Base-by-base conservation (phyloP, 2,797 vertebrate genomes). In the Malurus splendens region DNA sequence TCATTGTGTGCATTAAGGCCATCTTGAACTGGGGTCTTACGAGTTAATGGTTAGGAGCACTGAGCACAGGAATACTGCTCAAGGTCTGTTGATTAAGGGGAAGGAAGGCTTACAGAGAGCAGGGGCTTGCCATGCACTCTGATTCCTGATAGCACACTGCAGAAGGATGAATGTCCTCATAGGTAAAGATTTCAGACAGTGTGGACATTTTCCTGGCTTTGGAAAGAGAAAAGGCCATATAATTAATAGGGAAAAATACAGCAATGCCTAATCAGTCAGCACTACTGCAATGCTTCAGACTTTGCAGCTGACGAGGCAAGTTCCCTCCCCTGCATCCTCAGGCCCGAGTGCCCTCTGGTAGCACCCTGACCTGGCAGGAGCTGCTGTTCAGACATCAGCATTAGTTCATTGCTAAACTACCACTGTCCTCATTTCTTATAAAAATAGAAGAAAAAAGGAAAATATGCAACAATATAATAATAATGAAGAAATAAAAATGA, bases 181-280 rank as follows among this genome's bases (percentile, higher is more conserved):
- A 59, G 30, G 16, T 62, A 60, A 90, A 85, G 77, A 17, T 45
- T 60, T 82, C 42, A 88, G 81, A 72, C 67, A 87, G 81, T 0
- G 0, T 36, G 81, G 87, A 71, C 38, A 6, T 86, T 91, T 93
- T 80, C 64, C 82, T 89, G 87, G 87, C 82, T 78, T 64, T 73
- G 56, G 60, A 71, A 82, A 90, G 71, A 64, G 61, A 68, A 79
- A 82, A 91, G 54, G 56, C 74, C 42, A 24, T 19, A 32, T 56
- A 91, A 86, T 87, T 93, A 90, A 78, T 12, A 86, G 78, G 65
- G 70, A n/a, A 66, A 90, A 92, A 86, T 66, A 66, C 0, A 70
- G 81, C 81, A 64, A 42, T 28, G 47, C 41, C 60, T 78, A 20
- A 83, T 73, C 71, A 90, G 78, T 54, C 83, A 75, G 71, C 44